Evolutionary conservation across 2,113 vertebrate species (phyloP).

Genomic region (Zosterops japonicus): DNA sequence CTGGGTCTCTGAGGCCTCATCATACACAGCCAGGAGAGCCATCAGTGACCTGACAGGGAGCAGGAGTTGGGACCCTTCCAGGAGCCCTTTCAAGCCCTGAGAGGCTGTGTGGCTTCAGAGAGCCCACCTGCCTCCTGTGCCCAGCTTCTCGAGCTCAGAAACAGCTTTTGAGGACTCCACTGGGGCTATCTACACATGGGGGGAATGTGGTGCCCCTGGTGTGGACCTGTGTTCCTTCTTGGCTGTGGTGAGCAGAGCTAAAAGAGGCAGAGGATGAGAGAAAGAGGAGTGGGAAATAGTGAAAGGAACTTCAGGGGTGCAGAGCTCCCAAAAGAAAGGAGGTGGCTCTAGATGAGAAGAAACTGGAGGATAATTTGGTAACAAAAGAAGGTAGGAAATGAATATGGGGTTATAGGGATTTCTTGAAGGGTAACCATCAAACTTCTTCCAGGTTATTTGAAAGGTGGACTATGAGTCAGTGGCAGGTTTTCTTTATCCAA

Average conservation of each 20-base stretch:
- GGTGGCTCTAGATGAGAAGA: neutral
- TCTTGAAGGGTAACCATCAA: neutral
- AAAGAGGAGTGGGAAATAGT: neutral
- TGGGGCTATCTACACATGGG: neutral
- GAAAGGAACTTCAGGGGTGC: neutral
- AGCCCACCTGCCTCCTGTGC: neutral
- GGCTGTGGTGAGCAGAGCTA: neutral
- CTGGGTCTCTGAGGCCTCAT: rapidly evolving
- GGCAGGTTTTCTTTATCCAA: rapidly evolving
- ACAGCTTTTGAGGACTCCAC: neutral
- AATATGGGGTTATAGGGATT: rapidly evolving
- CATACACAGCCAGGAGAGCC: neutral
- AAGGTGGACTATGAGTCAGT: neutral
- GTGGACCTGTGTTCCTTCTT: too few species aligned
- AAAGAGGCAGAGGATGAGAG: neutral
- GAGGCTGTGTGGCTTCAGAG: rapidly evolving
- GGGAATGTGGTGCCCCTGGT: rapidly evolving
- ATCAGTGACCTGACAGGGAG: neutral
- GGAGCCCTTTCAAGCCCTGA: neutral
- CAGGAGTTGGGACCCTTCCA: neutral
- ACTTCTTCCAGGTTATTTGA: neutral
- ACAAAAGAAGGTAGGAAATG: neutral
- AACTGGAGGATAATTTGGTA: neutral
- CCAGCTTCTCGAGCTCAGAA: neutral
- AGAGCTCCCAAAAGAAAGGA: neutral